Percentiles rank a stretch among this genome's conserved stretches.
Evolutionary conservation across 2,113 vertebrate genomes (phyloP).

Genomic region (Micromys minutus): DNA sequence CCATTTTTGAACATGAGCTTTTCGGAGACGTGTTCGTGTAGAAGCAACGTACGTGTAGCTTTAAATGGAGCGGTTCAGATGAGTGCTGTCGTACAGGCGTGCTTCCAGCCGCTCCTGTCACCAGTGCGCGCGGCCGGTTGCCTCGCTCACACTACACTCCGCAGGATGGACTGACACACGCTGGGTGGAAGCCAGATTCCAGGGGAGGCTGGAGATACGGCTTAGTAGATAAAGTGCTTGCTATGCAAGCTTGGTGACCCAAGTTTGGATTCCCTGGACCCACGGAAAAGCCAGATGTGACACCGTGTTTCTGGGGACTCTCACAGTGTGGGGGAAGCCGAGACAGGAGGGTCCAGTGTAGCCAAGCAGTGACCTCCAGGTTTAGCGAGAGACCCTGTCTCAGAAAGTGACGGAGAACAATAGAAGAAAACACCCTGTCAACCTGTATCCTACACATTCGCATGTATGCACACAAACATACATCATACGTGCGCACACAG

Average conservation of each 20-base stretch:
- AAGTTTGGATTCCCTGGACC: neutral
- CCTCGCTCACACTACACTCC: neutral
- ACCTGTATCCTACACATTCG: neutral
- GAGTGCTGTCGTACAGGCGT: neutral
- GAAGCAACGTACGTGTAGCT: neutral
- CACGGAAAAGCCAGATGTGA: neutral
- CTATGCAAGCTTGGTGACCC: neutral
- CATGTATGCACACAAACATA: too few species aligned
- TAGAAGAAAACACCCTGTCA: neutral
- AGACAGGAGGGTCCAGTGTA: neutral
- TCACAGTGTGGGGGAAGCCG: neutral
- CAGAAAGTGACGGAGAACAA: neutral
- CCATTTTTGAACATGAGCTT: conserved; percentile 33
- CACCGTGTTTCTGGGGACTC: neutral
- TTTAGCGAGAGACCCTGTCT: neutral
- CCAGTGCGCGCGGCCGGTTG: accelerated
- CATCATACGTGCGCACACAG: neutral
- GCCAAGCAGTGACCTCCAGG: neutral
- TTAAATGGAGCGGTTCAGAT: neutral
- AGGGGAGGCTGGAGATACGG: neutral
- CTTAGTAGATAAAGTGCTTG: neutral
- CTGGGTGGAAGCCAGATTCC: neutral
- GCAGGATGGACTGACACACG: neutral
- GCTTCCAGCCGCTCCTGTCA: neutral
- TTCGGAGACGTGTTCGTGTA: neutral